Percentiles rank a stretch among this genome's conserved stretches.
Evolutionary conservation across 1,140 invertebrate species (phyloP).

Genomic region (honey bee (Apis mellifera)): DNA sequence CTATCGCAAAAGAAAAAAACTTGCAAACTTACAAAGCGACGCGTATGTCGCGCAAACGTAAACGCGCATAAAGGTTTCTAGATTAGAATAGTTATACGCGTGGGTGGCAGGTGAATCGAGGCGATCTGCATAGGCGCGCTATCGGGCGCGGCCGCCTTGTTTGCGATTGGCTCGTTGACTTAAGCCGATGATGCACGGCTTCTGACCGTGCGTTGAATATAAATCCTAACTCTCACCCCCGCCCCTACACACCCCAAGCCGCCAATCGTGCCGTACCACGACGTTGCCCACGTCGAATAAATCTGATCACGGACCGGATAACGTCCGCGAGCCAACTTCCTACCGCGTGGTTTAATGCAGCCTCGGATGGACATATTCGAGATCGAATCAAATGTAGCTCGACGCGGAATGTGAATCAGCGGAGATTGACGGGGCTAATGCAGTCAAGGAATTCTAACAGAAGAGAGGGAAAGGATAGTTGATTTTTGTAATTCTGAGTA

Average conservation of each 20-base stretch:
- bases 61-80: conserved; percentile 1
- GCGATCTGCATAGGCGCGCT: conserved; percentile 37
- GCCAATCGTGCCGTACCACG: neutral
- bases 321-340: conserved; percentile 55
- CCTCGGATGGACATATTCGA: neutral
- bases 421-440: too few species aligned
- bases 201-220: conserved; percentile 55
- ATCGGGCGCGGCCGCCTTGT: conserved; percentile 52
- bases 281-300: conserved; percentile 56
- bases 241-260: neutral
- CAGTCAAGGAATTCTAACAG: too few species aligned
- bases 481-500: too few species aligned
- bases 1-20: too few species aligned
- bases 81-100: neutral
- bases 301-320: conserved; percentile 58
- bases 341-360: conserved; percentile 17
- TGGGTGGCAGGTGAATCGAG: conserved; percentile 14
- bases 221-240: conserved; percentile 33
- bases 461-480: too few species aligned
- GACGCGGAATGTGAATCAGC: neutral
- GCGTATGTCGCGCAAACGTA: neutral
- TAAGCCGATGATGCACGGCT: conserved; percentile 62
- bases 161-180: conserved; percentile 62
- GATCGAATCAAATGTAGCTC: neutral
- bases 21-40: neutral